phyloP scores from a whole-genome alignment of 1,140 invertebrate species.

The Drosophila prosaltans region DNA sequence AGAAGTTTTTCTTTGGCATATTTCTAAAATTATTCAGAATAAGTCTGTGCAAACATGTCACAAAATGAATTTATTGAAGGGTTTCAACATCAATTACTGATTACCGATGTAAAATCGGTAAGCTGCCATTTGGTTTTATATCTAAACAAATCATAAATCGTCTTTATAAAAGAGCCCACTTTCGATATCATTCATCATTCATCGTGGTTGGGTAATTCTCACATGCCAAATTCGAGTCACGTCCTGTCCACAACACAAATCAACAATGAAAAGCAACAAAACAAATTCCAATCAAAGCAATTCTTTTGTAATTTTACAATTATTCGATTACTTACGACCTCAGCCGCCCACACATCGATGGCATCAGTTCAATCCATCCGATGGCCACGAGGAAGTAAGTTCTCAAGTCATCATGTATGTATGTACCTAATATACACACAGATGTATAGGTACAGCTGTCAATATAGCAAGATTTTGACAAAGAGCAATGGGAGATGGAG shows the following conservation, averaged over 20 bases:
- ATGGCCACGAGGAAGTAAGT: constrained; percentile 59
- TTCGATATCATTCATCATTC: constrained; percentile 6
- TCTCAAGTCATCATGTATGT: constrained; percentile 24
- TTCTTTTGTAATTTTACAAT: constrained; percentile 57
- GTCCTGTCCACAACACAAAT: constrained; percentile 47
- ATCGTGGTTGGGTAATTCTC: constrained; percentile 34
- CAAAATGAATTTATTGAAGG: too few relatives aligned
- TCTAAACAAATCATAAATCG: too few relatives aligned
- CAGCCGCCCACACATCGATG: constrained; percentile 29
- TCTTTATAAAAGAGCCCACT: neutral
- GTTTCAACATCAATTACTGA: too few relatives aligned
- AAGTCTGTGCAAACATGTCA: too few relatives aligned
- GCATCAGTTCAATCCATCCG: constrained; percentile 23
- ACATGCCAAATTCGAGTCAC: constrained; percentile 43
- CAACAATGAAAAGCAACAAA: constrained; percentile 21
- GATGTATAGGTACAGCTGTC: constrained; percentile 4
- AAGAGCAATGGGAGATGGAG: neutral
- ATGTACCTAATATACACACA: neutral
- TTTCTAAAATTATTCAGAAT: too few relatives aligned
- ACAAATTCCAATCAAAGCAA: constrained; percentile 29
- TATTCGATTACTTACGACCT: constrained; percentile 53
- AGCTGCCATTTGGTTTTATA: too few relatives aligned
- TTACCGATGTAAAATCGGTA: too few relatives aligned
- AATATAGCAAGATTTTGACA: constrained; percentile 18
- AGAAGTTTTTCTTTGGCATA: too few relatives aligned